These are phyloP conservation scores for Conus ventricosus DNA, from an alignment of 1,140 invertebrate genomes.

Conservation along the genomic window DNA sequence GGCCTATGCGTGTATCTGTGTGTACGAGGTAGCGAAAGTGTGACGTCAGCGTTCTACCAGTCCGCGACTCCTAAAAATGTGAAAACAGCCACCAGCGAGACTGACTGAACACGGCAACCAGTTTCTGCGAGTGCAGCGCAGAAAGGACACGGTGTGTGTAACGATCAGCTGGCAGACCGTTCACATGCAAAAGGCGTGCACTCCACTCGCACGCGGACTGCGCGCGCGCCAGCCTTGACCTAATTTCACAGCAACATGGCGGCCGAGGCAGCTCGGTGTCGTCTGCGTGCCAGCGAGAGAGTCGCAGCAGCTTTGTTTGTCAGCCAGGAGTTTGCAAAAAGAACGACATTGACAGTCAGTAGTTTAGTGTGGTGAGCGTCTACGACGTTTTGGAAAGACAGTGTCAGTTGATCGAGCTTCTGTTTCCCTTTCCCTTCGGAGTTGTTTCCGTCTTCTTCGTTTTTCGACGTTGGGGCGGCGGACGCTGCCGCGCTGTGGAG, in stretches of 20 bases:
- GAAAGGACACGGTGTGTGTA: neutral
- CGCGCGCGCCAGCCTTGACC: slow-evolving; percentile 8
- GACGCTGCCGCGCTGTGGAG: neutral
- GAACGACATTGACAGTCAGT: neutral
- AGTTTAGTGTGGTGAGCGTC: neutral
- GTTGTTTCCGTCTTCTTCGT: neutral
- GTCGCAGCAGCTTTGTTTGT: neutral
- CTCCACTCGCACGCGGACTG: neutral
- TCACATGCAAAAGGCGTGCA: slow-evolving; percentile 6
- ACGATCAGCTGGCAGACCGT: neutral
- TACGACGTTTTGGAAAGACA: no score
- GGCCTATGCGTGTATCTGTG: no score
- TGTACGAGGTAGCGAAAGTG: neutral
- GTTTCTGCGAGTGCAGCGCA: neutral
- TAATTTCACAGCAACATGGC: neutral
- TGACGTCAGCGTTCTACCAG: neutral
- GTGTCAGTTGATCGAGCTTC: neutral
- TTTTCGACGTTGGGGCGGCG: neutral
- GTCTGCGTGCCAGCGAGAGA: neutral
- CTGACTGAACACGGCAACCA: no score
- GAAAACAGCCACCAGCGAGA: neutral
- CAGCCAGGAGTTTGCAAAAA: neutral
- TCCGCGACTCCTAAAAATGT: neutral
- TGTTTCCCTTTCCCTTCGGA: neutral
- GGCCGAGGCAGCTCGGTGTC: neutral